Evolutionary conservation across 2,888 invertebrate genomes (phyloP), one percentile per base, ranked within the genome.

Genomic region (Drosophila sordidapex): DNA sequence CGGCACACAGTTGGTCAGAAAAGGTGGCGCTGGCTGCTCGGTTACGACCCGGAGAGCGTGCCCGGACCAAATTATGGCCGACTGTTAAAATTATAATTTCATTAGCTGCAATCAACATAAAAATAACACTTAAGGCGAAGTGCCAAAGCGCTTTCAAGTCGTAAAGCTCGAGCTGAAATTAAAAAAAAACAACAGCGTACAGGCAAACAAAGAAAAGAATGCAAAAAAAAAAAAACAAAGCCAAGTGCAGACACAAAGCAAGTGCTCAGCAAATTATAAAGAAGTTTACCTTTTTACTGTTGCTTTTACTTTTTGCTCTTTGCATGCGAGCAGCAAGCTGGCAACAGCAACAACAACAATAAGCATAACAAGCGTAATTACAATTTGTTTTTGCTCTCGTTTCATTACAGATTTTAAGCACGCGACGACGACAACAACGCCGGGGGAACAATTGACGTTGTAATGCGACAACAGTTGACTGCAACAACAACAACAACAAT

Each of bases 51-150:
- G 40, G 25, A 7, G n/a, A 52, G 56, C 53, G 31, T 11, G 31
- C 46, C 38, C 33, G 25, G n/a, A 29, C 33, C 61, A 68, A 74
- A 74, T 79, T 74, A 73, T 78, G 71, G 68, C 81, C 56, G 52
- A 53, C 36, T 75, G 79, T 78, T 74, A 78, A 90, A 90, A 87
- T 89, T 87, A 90, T 87, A 80, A 87, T 87, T 87, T 87, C 87
- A 90, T 90, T 89, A 87, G 90, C 87, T 86, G 81, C 82, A 85
- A 90, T 90, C 80, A 90, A 75, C 87, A 84, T 90, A 87, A 90
- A 89, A 87, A 90, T 87, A 90, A 90, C 87, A 87, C 85, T 90
- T 76, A 89, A 72, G 87, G 25, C 77, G 75, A 80, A 90, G 74
- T 74, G 89, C 82, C 74, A 70, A 76, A 80, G 82, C 85, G 70